Evolutionary conservation across 1,140 invertebrate species (phyloP).

Genomic region (Anastatus disparis): DNA sequence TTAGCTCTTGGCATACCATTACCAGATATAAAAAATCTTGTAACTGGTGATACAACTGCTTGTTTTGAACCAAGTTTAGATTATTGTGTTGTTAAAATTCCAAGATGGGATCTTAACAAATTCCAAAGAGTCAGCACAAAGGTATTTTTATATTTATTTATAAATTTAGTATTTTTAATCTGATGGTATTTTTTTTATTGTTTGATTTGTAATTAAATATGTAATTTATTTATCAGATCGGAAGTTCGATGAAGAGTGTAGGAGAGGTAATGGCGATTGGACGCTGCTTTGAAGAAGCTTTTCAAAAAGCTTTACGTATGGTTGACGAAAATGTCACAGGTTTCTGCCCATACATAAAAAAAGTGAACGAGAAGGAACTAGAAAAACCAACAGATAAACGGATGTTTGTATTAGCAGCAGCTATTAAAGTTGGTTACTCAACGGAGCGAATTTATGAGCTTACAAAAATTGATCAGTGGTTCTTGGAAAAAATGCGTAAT

Average conservation of each 20-base stretch:
- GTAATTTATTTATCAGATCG: conserved; percentile 76
- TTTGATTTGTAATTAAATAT: no score
- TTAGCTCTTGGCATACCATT: conserved; percentile 90
- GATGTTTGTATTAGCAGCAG: conserved; percentile 96
- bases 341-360: conserved; percentile 90
- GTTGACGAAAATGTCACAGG: conserved; percentile 94
- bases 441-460: conserved; percentile 88
- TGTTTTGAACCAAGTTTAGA: conserved; percentile 99
- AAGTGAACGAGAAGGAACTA: conserved; percentile 86
- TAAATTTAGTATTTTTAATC: no score
- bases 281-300: conserved; percentile 97
- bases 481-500: conserved; percentile 93
- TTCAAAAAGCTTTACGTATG: conserved; percentile 99
- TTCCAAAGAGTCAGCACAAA: conserved; percentile 95
- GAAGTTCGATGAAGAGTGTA: conserved; percentile 99
- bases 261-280: conserved; percentile 99
- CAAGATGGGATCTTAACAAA: conserved; percentile 97
- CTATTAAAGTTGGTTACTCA: conserved; percentile 82
- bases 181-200: no score
- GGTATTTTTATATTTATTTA: no score
- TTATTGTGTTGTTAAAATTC: conserved; percentile 98
- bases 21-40: conserved; percentile 91
- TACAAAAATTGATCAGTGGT: conserved; percentile 98
- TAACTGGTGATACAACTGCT: conserved; percentile 96
- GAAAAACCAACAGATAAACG: conserved; percentile 95